Evolutionary conservation across 2,888 invertebrate species (phyloP).

Genomic region (Omphaloscelis lunosa): DNA sequence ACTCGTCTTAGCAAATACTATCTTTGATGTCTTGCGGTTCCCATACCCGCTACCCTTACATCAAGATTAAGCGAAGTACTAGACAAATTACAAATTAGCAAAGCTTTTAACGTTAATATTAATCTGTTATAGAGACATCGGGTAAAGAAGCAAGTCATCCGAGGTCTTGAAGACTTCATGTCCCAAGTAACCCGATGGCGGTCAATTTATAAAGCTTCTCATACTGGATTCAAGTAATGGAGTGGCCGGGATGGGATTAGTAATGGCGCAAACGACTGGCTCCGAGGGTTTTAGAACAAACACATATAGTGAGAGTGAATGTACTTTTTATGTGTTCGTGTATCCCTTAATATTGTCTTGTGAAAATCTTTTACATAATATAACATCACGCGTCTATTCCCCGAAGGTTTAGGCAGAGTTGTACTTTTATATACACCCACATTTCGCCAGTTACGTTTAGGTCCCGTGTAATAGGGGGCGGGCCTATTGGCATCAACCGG

Average conservation of each 20-base stretch:
- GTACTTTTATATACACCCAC: background rate
- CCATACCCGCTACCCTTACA: slow-evolving; percentile 7
- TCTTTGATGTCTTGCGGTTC: slow-evolving; percentile 31
- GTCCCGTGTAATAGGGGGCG: background rate
- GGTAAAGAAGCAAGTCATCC: slow-evolving; percentile 56
- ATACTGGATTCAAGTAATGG: slow-evolving; percentile 77
- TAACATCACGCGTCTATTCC: background rate
- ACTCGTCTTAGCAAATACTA: slow-evolving; percentile 6
- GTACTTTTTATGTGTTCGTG: slow-evolving; percentile 18
- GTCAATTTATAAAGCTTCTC: slow-evolving; percentile 80
- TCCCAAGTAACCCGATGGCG: slow-evolving; percentile 74
- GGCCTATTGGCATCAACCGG: too few relatives aligned
- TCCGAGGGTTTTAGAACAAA: slow-evolving; percentile 52
- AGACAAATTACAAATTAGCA: slow-evolving; percentile 39
- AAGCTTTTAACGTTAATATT: slow-evolving; percentile 49
- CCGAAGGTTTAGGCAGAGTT: background rate
- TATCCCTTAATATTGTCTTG: background rate
- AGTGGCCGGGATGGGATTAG: slow-evolving; percentile 71
- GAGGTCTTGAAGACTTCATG: slow-evolving; percentile 61
- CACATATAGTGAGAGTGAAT: slow-evolving; percentile 24
- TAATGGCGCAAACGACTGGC: slow-evolving; percentile 64
- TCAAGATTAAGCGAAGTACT: slow-evolving; percentile 23
- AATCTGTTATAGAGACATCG: slow-evolving; percentile 35
- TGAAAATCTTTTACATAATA: background rate
- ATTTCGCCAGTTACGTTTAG: background rate